Base-by-base conservation (phyloP, 2,113 vertebrate genomes). In the Willisornis vidua region DNA sequence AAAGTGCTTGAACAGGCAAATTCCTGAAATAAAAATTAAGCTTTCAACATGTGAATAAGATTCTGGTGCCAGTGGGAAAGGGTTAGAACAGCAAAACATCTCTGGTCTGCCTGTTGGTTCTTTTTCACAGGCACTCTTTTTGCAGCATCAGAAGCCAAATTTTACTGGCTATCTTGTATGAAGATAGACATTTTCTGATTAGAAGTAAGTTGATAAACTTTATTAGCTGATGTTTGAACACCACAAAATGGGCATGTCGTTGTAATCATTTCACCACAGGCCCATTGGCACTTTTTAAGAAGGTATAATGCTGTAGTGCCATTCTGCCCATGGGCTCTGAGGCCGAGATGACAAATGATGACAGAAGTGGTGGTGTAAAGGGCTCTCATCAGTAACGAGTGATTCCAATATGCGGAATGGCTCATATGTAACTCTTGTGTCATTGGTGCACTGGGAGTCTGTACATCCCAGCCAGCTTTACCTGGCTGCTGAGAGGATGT, bases 401-500 rank as follows among this genome's bases (percentile, higher is more conserved):
- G 14, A 57, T 33, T 37, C 7, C 1, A 3, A 17, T 13, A 17
- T 4, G 22, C 41, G 9, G 29, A 65, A 75, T 25, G 13, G 5
- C 19, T 86, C 1, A 0, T 20, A 12, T 33, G 28, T 5, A 25
- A 3, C 39, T 48, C 20, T 6, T 19, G 7, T 31, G 54, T 66
- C 3, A 2, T 25, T 20, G 7, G 31, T 73, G 58, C 49, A 22
- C 41, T 46, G 19, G 13, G 8, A 83, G 17, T 22, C 58, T 68
- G 14, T 33, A 22, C 6, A 18, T 7, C 5, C 28, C 7, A 26
- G 35, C 4, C 20, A 19, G 11, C 28, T 1, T 0, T 78, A 15
- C 25, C 25, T 8, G 2, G 23, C 8, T 63, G 22, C 33, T 35
- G 20, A 72, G 18, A 5, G 25, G 9, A 22, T 0, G 2, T 41